Percentiles rank a stretch among this genome's conserved stretches.
These are phyloP conservation scores for Limonius californicus DNA, from an alignment of 1,140 invertebrate genomes.

Conservation along the genomic window DNA sequence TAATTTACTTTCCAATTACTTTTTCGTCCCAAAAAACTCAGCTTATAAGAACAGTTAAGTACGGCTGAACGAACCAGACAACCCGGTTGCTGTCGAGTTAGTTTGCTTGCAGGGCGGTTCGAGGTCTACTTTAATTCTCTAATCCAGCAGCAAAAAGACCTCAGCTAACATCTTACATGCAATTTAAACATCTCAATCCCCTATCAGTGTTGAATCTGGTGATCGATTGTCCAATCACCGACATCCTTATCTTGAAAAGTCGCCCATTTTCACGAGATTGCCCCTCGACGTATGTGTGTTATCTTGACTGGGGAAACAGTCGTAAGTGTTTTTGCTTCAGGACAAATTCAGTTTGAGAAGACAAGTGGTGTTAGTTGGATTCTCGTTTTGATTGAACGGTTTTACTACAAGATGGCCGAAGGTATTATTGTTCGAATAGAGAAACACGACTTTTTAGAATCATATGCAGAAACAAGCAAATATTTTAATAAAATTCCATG, in stretches of 20 bases:
- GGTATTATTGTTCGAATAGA: too few species aligned
- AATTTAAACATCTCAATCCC: constrained; percentile 36
- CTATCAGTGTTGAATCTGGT: constrained; percentile 32
- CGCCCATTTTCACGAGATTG: constrained; percentile 27
- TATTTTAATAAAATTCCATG: too few species aligned
- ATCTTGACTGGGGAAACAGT: constrained; percentile 22
- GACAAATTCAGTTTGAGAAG: constrained; percentile 33
- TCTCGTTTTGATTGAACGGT: constrained; percentile 23
- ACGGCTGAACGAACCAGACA: not conserved
- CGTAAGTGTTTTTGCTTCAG: constrained; percentile 31
- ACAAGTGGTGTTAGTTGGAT: constrained; percentile 24
- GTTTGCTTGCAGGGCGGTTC: not conserved
- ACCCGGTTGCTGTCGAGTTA: not conserved
- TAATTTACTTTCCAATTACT: constrained; percentile 23
- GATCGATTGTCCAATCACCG: constrained; percentile 34
- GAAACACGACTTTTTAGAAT: too few species aligned
- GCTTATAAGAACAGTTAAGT: not conserved
- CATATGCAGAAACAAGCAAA: too few species aligned
- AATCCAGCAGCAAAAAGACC: constrained; percentile 28
- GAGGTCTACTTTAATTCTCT: constrained; percentile 30
- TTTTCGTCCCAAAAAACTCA: constrained; percentile 1
- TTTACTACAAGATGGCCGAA: constrained; percentile 11
- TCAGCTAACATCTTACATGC: constrained; percentile 31
- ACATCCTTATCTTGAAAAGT: constrained; percentile 30
- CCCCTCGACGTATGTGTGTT: constrained; percentile 26